Evolutionary conservation across 2,113 vertebrate genomes (phyloP), one percentile per base, ranked within the genome.

Genomic region (Trogon surrucura): DNA sequence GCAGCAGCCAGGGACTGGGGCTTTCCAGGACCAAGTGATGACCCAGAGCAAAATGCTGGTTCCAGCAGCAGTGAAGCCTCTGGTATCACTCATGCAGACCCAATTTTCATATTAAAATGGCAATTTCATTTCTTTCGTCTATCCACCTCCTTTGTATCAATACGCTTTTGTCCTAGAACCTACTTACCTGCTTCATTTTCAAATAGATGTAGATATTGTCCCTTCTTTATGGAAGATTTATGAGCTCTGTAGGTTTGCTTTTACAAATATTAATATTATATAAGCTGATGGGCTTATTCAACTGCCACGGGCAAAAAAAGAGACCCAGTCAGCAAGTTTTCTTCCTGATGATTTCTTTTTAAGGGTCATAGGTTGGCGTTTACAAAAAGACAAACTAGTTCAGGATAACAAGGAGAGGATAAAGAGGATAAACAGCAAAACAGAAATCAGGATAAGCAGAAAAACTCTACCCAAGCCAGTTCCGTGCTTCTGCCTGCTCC

Each of bases 251-350:
- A 93, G 47, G 70, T 92, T 89, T 92, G 90, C 90, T 96, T 95
- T 95, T 95, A 97, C 93, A 88, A 92, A 94, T 95, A 95, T 95
- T 95, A 95, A 92, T 95, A 92, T 95, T 94, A 94, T 93, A 91
- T 95, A 97, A 95, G 70, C 77, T 79, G 93, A 83, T 84, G 64
- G 89, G 69, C 88, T 95, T 94, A 67, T 78, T 96, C 79, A 70
- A 93, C 51, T 71, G 75, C 95, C 82, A 94, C 75, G 65, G 87
- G 87, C 77, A 38, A 73, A 89, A 47, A 44, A 84, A 81, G 60
- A 64, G 56, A 12, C 73, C 38, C 85, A n/a, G 48, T 93, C 93
- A 96, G 95, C 91, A 93, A 81, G 51, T 96, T 88, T 90, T 67
- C 93, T 86, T 93, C 88, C 91, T 75, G 80, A 62, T 47, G 21